Evolutionary conservation across 2,888 invertebrate species (phyloP).

Genomic region (Parnassius orleans): DNA sequence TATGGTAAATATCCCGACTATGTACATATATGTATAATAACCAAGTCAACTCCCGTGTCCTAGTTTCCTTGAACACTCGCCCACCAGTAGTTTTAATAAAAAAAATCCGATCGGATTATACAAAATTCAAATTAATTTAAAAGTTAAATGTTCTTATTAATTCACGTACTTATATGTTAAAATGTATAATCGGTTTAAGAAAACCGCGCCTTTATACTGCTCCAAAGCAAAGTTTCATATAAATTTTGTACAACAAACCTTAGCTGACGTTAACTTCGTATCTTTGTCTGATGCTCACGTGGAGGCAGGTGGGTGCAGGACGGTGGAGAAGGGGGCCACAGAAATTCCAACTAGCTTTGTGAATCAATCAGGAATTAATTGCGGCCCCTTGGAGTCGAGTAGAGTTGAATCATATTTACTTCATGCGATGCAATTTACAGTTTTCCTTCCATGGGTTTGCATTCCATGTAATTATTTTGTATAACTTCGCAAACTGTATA

Average conservation of each 20-base stretch:
- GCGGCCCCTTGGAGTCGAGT: conserved; percentile 55
- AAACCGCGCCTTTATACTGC: conserved; percentile 42
- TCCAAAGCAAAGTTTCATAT: conserved; percentile 69
- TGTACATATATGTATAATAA: too few species aligned
- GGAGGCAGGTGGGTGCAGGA: conserved; percentile 35
- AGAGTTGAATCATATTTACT: conserved; percentile 46
- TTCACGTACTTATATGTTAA: background rate
- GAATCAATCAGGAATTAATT: conserved; percentile 76
- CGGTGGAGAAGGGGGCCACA: conserved; percentile 38
- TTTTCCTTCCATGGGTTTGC: conserved; percentile 16
- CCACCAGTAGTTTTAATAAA: too few species aligned
- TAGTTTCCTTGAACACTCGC: too few species aligned
- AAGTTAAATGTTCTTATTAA: too few species aligned
- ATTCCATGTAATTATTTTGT: conserved; percentile 18
- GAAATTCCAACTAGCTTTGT: conserved; percentile 69
- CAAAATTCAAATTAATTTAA: too few species aligned
- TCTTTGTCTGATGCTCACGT: conserved; percentile 72
- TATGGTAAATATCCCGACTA: too few species aligned
- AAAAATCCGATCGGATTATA: too few species aligned
- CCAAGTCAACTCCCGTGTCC: too few species aligned
- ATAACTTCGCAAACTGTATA: conserved; percentile 14
- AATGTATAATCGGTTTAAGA: conserved; percentile 33
- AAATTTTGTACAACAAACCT: conserved; percentile 74
- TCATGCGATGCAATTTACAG: conserved; percentile 24
- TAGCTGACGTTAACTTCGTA: conserved; percentile 73